Base-by-base conservation (phyloP, 2,888 invertebrate genomes). In the Pegoplata infirma region DNA sequence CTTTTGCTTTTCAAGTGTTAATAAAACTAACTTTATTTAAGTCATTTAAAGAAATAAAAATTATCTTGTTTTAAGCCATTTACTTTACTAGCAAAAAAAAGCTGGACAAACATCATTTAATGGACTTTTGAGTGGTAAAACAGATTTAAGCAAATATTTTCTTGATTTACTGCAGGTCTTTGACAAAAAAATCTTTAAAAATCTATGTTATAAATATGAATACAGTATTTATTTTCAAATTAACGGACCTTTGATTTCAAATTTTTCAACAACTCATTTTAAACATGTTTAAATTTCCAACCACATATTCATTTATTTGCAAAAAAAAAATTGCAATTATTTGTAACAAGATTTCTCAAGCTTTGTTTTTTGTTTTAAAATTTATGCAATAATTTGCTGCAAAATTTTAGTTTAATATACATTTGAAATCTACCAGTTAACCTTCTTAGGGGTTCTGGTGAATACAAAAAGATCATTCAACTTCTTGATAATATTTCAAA, bases 401-500 rank as follows among this genome's bases (percentile, higher is more conserved):
- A 23, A 28, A 28, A 53, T 5, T 32, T 58, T 16, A 51, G 16
- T 36, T 58, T 25, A 49, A 73, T 23, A 17, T 23, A n/a, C 10
- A 46, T 44, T 1, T 23, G 40, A 40, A 40, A 32, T 28, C 17
- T 17, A 49, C 32, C 40, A 8, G 68, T 59, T 74, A 46, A 59
- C 78, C 78, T 78, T 78, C 74, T 64, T 59, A 59, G 61, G 64
- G 72, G 73, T 73, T 73, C 73, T 73, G 73, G 17, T 17, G 67
- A 19, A 28, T 17, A 17, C 19, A 63, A 69, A 55, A 68, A 73
- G 68, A 73, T 73, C 63, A 58, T 68, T 77, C 67, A 77, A 77
- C 72, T 77, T 76, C 32, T 69, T 36, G 49, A 61, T 44, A 5
- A 64, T 58, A 56, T 51, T 49, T n/a, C n/a, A n/a, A n/a, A n/a